Percentiles rank a stretch among this genome's conserved stretches.
Evolutionary conservation across 2,113 vertebrate genomes (phyloP).

Genomic region (Oreotrochilus melanogaster): DNA sequence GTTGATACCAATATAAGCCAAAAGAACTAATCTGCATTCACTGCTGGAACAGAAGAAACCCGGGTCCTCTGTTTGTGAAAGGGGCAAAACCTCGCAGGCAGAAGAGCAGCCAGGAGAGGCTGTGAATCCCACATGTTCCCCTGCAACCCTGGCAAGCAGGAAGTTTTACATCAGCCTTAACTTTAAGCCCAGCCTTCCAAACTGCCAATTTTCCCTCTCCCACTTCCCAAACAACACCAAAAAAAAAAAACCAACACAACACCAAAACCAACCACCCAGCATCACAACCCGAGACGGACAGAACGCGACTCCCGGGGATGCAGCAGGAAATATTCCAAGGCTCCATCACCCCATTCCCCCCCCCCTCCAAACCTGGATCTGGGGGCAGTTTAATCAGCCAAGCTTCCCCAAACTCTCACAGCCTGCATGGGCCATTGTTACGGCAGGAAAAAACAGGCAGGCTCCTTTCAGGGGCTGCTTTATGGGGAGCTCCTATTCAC

Average conservation of each 20-base stretch:
- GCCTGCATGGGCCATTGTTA: constrained; percentile 80
- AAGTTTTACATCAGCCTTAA: background rate
- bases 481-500: constrained; percentile 91
- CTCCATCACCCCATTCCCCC: background rate
- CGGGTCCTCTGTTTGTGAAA: background rate
- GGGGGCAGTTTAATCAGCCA: constrained; percentile 78
- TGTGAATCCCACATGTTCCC: fast-evolving
- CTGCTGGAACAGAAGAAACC: background rate
- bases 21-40: background rate
- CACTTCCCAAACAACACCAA: background rate
- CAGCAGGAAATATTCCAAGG: background rate
- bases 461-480: constrained; percentile 85
- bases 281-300: fast-evolving
- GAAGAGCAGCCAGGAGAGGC: background rate
- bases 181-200: background rate
- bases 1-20: constrained; percentile 13
- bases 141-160: background rate
- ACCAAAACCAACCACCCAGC: background rate
- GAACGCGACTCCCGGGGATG: background rate
- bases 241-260: no score
- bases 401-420: constrained; percentile 74
- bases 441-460: constrained; percentile 82
- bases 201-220: background rate
- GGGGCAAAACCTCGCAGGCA: background rate
- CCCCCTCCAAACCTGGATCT: constrained; percentile 58